Evolutionary conservation across 1,140 invertebrate species (phyloP).

Genomic region (Bombus picipes): DNA sequence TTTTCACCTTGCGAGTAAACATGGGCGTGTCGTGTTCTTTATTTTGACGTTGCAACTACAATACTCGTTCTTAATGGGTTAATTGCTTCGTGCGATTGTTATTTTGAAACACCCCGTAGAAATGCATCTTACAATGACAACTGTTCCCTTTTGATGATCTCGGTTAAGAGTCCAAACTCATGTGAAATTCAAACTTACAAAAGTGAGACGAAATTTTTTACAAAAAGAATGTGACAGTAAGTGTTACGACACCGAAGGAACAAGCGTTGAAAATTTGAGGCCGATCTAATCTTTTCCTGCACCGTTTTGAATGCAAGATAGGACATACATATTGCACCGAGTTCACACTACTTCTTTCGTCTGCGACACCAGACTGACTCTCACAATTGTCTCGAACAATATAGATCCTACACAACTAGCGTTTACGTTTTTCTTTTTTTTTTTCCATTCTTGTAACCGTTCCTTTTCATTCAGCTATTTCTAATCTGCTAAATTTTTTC

Average conservation of each 20-base stretch:
- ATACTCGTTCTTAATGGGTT: not conserved
- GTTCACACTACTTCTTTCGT: not conserved
- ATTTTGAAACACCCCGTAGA: not conserved
- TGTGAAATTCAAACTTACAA: not conserved
- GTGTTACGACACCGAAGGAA: not conserved
- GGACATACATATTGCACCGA: not conserved
- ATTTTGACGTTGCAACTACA: not conserved
- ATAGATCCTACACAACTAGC: not conserved
- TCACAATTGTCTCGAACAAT: slow-evolving; percentile 12
- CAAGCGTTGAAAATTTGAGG: not conserved
- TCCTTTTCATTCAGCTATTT: not conserved
- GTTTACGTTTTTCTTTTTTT: not conserved
- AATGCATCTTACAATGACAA: not conserved
- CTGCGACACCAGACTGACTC: not conserved
- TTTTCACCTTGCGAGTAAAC: too few species aligned
- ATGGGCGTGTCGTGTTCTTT: not conserved
- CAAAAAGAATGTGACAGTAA: not conserved
- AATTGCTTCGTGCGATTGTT: not conserved
- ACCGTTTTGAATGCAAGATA: too few species aligned
- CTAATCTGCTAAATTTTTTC: not conserved
- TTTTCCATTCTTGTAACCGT: not conserved
- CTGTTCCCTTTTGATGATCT: not conserved
- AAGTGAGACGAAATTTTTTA: not conserved
- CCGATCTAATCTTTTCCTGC: not conserved
- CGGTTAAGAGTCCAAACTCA: not conserved